Conservation (phyloP, 2,797 vertebrate species). For the Eremophila alpestris region DNA sequence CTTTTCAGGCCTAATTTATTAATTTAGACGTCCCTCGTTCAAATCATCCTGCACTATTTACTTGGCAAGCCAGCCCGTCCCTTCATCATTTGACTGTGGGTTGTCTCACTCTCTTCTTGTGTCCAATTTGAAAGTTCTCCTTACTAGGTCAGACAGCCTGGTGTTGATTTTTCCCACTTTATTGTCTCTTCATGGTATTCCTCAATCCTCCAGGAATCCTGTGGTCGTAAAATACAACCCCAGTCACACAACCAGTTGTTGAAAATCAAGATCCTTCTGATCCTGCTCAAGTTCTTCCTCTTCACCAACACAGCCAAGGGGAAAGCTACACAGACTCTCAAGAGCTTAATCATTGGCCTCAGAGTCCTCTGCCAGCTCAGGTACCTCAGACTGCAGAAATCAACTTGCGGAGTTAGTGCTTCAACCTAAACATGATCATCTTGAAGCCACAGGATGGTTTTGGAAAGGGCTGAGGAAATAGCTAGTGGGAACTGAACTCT, state of each 20-base stretch:
- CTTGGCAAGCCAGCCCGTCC: background rate
- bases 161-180: background rate
- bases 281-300: background rate
- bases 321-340: fast-evolving
- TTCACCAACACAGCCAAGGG: background rate
- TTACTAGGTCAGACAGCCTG: background rate
- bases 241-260: background rate
- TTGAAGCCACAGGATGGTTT: background rate
- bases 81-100: background rate
- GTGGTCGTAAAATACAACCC: background rate
- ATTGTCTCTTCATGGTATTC: background rate
- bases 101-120: background rate
- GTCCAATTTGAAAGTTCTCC: background rate
- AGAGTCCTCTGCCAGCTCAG: background rate
- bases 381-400: background rate
- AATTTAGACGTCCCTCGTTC: background rate
- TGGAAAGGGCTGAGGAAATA: background rate
- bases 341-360: background rate
- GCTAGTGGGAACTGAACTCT: background rate
- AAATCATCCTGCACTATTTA: fast-evolving
- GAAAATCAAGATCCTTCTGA: background rate
- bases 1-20: background rate
- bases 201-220: background rate
- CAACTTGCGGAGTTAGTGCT: background rate
- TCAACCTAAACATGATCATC: background rate